phyloP scores from a whole-genome alignment of 2,888 invertebrate genomes.

The Pseudeuparius sepicola region DNA sequence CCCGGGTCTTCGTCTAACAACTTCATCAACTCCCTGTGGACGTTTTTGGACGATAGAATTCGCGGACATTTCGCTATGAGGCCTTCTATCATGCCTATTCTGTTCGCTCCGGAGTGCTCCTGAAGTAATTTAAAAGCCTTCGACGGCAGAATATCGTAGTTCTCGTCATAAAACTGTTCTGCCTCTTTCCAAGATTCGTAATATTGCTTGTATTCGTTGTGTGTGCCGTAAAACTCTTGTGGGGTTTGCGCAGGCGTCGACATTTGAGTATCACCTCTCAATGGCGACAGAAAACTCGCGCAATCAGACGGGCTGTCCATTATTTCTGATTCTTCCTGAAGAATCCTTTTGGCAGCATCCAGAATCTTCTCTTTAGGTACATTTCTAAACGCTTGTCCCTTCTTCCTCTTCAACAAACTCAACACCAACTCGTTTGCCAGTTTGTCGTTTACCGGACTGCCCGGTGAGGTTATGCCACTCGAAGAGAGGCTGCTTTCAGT shows the following conservation, averaged over 20 bases:
- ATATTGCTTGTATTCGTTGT: slow-evolving; percentile 44
- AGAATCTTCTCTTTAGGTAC: slow-evolving; percentile 49
- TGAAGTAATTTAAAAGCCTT: slow-evolving; percentile 47
- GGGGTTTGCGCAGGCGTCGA: slow-evolving; percentile 43
- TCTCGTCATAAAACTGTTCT: slow-evolving; percentile 26
- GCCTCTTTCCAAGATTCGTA: slow-evolving; percentile 45
- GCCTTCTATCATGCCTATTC: slow-evolving; percentile 38
- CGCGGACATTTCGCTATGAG: slow-evolving; percentile 53
- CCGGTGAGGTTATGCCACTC: slow-evolving; percentile 44
- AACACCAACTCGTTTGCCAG: slow-evolving; percentile 49
- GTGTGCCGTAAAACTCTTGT: slow-evolving; percentile 41
- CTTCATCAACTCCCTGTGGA: slow-evolving; percentile 42
- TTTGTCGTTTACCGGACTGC: slow-evolving; percentile 43
- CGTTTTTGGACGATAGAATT: slow-evolving; percentile 49
- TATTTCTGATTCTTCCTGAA: slow-evolving; percentile 45
- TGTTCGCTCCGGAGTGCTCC: slow-evolving; percentile 38
- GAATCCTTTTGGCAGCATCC: slow-evolving; percentile 45
- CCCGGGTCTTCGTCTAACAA: slow-evolving; percentile 33
- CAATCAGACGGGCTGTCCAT: slow-evolving; percentile 40
- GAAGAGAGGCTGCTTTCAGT: slow-evolving; percentile 44
- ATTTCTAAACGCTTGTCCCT: slow-evolving; percentile 44
- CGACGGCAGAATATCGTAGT: slow-evolving; percentile 46
- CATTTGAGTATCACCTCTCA: slow-evolving; percentile 36
- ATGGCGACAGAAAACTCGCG: slow-evolving; percentile 33
- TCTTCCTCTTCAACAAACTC: slow-evolving; percentile 46